These are phyloP conservation scores for Metaphire vulgaris DNA, from an alignment of 1,140 invertebrate species.

Conservation along the genomic window DNA sequence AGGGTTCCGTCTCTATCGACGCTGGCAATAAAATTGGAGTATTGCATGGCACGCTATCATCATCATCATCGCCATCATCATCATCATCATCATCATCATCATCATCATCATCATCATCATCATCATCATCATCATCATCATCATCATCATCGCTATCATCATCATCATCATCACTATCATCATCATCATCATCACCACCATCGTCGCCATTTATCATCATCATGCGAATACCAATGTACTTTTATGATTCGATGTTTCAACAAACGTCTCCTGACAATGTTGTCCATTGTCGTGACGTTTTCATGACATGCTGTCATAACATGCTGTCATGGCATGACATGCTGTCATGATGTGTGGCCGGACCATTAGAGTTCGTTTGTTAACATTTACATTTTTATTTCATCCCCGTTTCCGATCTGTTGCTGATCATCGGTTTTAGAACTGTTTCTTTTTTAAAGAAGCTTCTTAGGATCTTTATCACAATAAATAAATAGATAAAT, in stretches of 20 bases:
- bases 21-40: neutral
- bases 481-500: conserved; percentile 5
- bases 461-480: too few relatives aligned
- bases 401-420: too few relatives aligned
- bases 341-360: too few relatives aligned
- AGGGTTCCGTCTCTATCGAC: neutral
- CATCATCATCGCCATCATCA: neutral
- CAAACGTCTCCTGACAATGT: conserved; percentile 1
- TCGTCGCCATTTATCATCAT: neutral
- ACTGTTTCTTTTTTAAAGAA: too few relatives aligned
- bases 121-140: too few relatives aligned
- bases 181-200: neutral
- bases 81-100: neutral
- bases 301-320: too few relatives aligned
- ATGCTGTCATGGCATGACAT: too few relatives aligned
- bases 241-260: too few relatives aligned
- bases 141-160: too few relatives aligned
- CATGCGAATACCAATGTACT: neutral
- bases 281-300: conserved; percentile 1
- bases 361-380: too few relatives aligned
- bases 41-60: neutral
- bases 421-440: too few relatives aligned
- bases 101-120: conserved; percentile 17
- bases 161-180: conserved; percentile 4
- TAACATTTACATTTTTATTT: too few relatives aligned